Conservation (phyloP, 2,113 vertebrate genomes). For the Empidonax alnorum region DNA sequence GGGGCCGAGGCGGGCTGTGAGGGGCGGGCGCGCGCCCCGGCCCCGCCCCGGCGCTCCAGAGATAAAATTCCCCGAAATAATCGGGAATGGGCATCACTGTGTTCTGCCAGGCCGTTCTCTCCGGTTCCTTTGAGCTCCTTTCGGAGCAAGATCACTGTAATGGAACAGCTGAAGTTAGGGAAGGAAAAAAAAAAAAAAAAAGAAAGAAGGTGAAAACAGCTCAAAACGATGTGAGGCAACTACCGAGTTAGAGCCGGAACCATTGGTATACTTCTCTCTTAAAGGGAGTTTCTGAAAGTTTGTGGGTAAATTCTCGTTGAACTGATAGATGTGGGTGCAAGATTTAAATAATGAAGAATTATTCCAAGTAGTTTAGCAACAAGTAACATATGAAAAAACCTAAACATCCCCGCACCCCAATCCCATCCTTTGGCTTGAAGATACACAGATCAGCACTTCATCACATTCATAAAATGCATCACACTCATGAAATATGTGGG, state of each 20-base stretch:
- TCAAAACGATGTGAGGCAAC: not conserved
- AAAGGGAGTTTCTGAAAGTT: not conserved
- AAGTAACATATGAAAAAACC: not conserved
- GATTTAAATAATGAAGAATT: not conserved
- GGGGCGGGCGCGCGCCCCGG: not conserved
- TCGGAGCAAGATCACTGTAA: not conserved
- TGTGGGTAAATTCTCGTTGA: not conserved
- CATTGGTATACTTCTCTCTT: not conserved
- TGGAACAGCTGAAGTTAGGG: not conserved
- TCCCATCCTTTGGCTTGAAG: not conserved
- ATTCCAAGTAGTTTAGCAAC: not conserved
- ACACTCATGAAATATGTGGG: fast-evolving
- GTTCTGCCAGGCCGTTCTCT: fast-evolving
- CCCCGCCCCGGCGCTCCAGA: too few species aligned
- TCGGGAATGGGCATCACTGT: fast-evolving
- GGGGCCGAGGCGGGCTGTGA: not conserved
- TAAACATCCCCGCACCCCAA: not conserved
- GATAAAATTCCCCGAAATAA: fast-evolving
- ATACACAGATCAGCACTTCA: too few species aligned
- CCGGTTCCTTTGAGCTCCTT: too few species aligned
- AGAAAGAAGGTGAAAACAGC: not conserved
- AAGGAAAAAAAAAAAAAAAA: not conserved
- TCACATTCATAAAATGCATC: fast-evolving
- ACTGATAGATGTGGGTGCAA: not conserved
- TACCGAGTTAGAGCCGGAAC: not conserved